Conservation (phyloP, 2,113 vertebrate genomes). For the Cromileptes altivelis region DNA sequence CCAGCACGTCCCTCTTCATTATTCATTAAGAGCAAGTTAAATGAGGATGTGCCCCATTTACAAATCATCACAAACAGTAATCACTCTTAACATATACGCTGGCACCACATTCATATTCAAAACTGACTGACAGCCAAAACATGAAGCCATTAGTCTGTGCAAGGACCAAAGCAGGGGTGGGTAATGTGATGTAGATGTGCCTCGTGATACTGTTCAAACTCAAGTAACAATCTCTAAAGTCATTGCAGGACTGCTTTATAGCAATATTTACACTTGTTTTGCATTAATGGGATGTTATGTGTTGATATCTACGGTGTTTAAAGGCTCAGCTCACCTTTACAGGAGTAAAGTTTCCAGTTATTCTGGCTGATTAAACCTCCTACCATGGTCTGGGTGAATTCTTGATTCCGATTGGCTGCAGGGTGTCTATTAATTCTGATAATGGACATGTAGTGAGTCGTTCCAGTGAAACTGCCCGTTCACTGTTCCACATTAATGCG, state of each 20-base stretch:
- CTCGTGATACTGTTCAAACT: too few species aligned
- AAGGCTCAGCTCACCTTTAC: not conserved
- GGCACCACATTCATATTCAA: not conserved
- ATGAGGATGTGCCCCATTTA: conserved; percentile 71
- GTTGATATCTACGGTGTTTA: too few species aligned
- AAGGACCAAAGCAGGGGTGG: not conserved
- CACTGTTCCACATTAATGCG: too few species aligned
- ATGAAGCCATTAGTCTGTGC: not conserved
- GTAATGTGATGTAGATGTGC: too few species aligned
- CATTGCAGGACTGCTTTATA: not conserved
- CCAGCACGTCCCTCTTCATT: conserved; percentile 54
- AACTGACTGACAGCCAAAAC: not conserved
- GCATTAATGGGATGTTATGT: too few species aligned
- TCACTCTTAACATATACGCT: not conserved
- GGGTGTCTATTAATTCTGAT: too few species aligned
- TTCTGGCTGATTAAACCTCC: not conserved
- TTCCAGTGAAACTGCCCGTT: too few species aligned
- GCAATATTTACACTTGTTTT: not conserved
- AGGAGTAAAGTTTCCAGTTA: not conserved
- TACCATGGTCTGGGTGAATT: too few species aligned
- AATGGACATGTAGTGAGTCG: too few species aligned
- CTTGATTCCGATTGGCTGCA: too few species aligned
- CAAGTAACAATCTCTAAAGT: too few species aligned
- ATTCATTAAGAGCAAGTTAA: conserved; percentile 65
- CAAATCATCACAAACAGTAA: conserved; percentile 45